These are phyloP conservation scores for Nylanderia fulva DNA, from an alignment of 1,140 invertebrate species.

Conservation along the genomic window DNA sequence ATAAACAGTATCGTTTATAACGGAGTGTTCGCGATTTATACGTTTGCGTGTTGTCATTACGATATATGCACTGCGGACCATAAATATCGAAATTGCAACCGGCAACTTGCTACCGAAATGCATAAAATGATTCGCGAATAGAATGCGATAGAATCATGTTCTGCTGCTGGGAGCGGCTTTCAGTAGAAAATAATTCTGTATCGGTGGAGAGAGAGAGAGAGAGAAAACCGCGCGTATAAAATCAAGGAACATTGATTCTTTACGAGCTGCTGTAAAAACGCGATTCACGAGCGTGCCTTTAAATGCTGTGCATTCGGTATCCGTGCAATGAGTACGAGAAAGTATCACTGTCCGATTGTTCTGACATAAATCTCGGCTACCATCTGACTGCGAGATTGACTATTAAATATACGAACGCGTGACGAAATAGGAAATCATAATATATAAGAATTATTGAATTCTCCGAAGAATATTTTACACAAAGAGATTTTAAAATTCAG, in stretches of 20 bases:
- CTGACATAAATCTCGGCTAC: neutral
- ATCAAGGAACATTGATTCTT: conserved; percentile 43
- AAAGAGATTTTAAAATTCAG: neutral
- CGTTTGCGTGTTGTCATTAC: conserved; percentile 10
- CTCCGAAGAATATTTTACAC: conserved; percentile 4
- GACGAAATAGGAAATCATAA: neutral
- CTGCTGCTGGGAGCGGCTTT: neutral
- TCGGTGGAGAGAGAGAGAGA: neutral
- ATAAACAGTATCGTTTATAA: conserved; percentile 64
- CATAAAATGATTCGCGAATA: conserved; percentile 34
- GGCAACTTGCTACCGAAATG: conserved; percentile 40
- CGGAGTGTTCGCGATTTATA: conserved; percentile 45
- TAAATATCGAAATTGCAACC: conserved; percentile 37
- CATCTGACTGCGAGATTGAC: neutral
- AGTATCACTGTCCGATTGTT: conserved; percentile 32
- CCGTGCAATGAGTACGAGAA: conserved; percentile 9
- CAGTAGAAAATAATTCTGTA: conserved; percentile 14
- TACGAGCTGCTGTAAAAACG: conserved; percentile 28
- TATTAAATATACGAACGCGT: neutral
- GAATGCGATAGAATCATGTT: conserved; percentile 6
- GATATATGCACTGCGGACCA: conserved; percentile 3
- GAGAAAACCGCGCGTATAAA: conserved; percentile 4
- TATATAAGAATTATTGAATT: neutral
- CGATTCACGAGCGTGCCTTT: neutral
- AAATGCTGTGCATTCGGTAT: neutral